Evolutionary conservation across 2,113 vertebrate genomes (phyloP), one percentile per base, ranked within the genome.

Genomic region (Hemiprocne comata): DNA sequence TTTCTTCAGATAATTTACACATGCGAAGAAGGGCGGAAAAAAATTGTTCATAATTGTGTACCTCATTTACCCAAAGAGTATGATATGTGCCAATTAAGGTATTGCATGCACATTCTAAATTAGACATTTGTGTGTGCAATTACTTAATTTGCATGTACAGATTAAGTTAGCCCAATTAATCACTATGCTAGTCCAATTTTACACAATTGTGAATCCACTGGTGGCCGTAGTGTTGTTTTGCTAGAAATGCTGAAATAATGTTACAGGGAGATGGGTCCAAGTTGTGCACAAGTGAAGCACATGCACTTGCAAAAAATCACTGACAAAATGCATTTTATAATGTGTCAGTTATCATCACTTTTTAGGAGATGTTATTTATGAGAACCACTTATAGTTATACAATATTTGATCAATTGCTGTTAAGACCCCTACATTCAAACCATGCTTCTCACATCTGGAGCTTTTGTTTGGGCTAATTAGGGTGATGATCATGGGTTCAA

Each of bases 381-480:
- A 78, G 93, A 94, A 29, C 8, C 44, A 40, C 69, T 71, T 80
- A 67, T 38, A 60, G 51, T 51, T 74, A 11, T 77, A 28, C 13
- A 38, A 36, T 90, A 86, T 92, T 84, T 94, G 82, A 87, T 90
- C 90, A 86, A 70, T 86, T 78, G 72, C 57, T 90, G 19, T 58
- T 65, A 92, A 86, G 78, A 74, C 51, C 53, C 20, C 1, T 25
- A 51, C 79, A 61, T 84, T 74, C 80, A 72, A 95, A 69, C 34
- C 61, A 17, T 23, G 64, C 89, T 93, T 90, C 72, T 94, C 60
- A 64, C 91, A 94, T 94, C 86, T 94, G 83, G 70, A 87, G 79
- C 94, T 96, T 94, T 93, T 94, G 61, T 94, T 91, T 83, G 82
- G 38, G 67, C 72, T 94, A 89, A 89, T 96, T 82, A 81, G 17